Percentiles rank a stretch among this genome's conserved stretches.
Conservation (phyloP, 2,888 invertebrate species). For the Platycheirus albimanus region DNA sequence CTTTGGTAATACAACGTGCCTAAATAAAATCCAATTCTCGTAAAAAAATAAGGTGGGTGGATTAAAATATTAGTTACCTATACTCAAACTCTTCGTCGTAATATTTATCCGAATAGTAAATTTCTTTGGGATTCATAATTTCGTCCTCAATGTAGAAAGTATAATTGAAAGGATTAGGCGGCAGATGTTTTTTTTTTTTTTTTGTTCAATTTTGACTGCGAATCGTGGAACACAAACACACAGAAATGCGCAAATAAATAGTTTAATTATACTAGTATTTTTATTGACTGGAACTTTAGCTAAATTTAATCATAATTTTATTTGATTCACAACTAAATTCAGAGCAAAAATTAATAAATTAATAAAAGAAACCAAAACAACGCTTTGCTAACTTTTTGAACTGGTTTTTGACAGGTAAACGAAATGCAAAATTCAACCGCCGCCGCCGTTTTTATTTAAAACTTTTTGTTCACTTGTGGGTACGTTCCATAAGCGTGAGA, state of each 20-base stretch:
- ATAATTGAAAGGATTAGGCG: background rate
- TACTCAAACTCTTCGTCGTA: constrained; percentile 95
- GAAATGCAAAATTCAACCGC: constrained; percentile 61
- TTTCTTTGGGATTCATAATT: constrained; percentile 87
- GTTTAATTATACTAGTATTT: no score
- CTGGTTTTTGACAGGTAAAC: constrained; percentile 61
- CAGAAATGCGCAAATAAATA: no score
- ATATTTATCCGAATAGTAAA: constrained; percentile 97
- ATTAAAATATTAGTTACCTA: constrained; percentile 85
- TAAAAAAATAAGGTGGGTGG: constrained; percentile 13
- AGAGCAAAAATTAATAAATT: background rate
- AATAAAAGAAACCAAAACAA: constrained; percentile 50
- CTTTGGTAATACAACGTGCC: constrained; percentile 97
- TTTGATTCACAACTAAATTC: no score
- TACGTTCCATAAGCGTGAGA: background rate
- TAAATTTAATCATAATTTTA: no score
- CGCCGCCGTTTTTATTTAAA: constrained; percentile 60
- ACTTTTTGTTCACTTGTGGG: constrained; percentile 24
- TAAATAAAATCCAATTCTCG: constrained; percentile 81
- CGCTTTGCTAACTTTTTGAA: constrained; percentile 47
- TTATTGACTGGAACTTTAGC: no score
- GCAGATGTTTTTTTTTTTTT: constrained; percentile 34
- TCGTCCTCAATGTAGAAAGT: background rate
- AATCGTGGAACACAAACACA: no score
- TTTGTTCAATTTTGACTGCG: no score